Percentiles rank a stretch among this genome's conserved stretches.
phyloP scores from a whole-genome alignment of 2,888 invertebrate species.

The Xylocampa areola region DNA sequence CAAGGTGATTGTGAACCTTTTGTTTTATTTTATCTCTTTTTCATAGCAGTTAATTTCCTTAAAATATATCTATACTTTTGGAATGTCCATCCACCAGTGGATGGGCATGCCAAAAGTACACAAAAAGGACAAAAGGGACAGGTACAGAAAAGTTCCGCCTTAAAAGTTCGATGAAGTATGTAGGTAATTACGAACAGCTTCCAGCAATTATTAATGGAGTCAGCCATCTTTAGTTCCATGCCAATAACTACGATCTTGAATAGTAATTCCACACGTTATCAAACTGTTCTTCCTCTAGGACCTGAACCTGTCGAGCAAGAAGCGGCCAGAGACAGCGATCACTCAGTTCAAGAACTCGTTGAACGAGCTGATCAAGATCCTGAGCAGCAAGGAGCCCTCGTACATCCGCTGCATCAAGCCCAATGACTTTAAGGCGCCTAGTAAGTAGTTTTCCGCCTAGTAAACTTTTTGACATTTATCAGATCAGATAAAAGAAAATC shows the following conservation, averaged over 20 bases:
- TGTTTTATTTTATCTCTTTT: not conserved
- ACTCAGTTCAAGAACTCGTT: conserved; percentile 97
- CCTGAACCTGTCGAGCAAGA: conserved; percentile 91
- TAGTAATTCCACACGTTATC: not conserved
- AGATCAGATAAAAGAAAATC: no score
- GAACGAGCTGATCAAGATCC: conserved; percentile 95
- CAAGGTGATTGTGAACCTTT: conserved; percentile 76
- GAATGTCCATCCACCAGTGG: no score
- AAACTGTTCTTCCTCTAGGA: conserved; percentile 74
- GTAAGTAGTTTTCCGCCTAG: conserved; percentile 77
- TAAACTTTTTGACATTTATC: not conserved
- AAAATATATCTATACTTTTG: no score
- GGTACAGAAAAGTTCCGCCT: no score
- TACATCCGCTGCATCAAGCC: conserved; percentile 98
- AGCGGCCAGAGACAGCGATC: conserved; percentile 96
- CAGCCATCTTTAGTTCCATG: no score
- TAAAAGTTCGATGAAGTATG: no score
- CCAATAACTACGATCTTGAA: no score
- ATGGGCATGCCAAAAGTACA: no score
- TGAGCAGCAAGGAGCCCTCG: conserved; percentile 98
- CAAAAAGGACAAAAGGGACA: no score
- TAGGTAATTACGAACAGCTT: no score
- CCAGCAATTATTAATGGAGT: no score
- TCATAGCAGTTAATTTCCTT: no score
- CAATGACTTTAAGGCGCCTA: conserved; percentile 94